Percentiles rank a stretch among this genome's conserved stretches.
Conservation (phyloP, 2,113 vertebrate species). For the Hirundichthys speculiger region DNA sequence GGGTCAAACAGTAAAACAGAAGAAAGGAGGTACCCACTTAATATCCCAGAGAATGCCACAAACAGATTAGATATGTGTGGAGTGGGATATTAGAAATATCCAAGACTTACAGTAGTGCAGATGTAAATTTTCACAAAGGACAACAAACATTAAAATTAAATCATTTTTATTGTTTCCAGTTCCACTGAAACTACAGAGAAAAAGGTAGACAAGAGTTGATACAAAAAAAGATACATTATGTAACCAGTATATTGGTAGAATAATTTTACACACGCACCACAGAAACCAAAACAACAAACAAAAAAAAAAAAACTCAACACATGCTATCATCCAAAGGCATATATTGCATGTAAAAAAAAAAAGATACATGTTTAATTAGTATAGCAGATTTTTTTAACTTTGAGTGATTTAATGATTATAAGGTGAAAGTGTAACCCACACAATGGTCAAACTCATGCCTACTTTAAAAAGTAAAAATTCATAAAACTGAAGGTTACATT, state of each 20-base stretch:
- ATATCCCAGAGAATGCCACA: no score
- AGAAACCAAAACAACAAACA: slow-evolving; percentile 5
- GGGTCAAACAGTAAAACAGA: no score
- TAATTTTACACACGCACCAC: slow-evolving; percentile 13
- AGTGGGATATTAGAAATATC: no score
- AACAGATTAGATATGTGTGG: no score
- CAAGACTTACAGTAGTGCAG: no score
- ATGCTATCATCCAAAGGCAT: slow-evolving; percentile 6
- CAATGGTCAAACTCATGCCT: no score
- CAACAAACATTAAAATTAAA: slow-evolving; percentile 10
- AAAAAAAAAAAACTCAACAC: background rate
- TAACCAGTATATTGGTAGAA: background rate
- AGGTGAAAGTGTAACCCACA: no score
- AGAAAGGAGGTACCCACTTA: no score
- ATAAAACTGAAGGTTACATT: background rate
- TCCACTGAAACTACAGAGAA: slow-evolving; percentile 41
- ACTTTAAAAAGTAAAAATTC: background rate
- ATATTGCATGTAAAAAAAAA: background rate
- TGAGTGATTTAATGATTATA: no score
- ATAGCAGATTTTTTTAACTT: background rate
- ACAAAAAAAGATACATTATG: slow-evolving; percentile 6
- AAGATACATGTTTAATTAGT: background rate
- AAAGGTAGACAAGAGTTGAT: slow-evolving; percentile 9
- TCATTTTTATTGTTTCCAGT: slow-evolving; percentile 47
- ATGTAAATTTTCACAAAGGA: slow-evolving; percentile 1